Evolutionary conservation across 2,888 invertebrate genomes (phyloP).

Genomic region (Drosophila tanythrix): DNA sequence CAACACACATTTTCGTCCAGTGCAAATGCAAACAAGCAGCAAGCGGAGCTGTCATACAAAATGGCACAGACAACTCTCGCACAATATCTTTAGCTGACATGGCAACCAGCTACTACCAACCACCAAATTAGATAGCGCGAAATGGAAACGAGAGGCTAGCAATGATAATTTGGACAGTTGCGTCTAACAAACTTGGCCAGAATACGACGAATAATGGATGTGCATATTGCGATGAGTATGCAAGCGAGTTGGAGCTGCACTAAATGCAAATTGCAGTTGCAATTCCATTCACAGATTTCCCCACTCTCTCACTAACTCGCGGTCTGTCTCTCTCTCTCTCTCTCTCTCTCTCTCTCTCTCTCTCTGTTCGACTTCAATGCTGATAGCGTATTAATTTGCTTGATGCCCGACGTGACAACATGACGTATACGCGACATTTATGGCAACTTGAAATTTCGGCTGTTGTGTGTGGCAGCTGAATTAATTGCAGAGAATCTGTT

Average conservation of each 20-base stretch:
- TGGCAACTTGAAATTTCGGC: background rate
- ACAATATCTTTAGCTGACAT: slow-evolving; percentile 52
- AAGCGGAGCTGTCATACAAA: slow-evolving; percentile 25
- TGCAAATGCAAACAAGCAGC: slow-evolving; percentile 27
- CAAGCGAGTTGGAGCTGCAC: slow-evolving; percentile 7
- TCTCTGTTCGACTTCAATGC: slow-evolving; percentile 4
- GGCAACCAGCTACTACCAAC: slow-evolving; percentile 35
- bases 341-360: background rate
- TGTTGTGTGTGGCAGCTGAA: slow-evolving; percentile 1
- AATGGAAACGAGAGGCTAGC: slow-evolving; percentile 4
- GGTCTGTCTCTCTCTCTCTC: background rate
- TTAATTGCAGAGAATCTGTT: background rate
- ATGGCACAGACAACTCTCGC: slow-evolving; percentile 31
- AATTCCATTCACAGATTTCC: slow-evolving; percentile 46
- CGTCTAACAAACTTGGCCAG: slow-evolving; percentile 49
- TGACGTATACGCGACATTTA: slow-evolving; percentile 47
- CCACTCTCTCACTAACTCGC: background rate
- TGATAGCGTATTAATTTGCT: slow-evolving; percentile 31
- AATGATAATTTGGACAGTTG: slow-evolving; percentile 25
- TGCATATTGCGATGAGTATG: slow-evolving; percentile 12
- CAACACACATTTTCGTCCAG: slow-evolving; percentile 16
- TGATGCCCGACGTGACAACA: slow-evolving; percentile 15
- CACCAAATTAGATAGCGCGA: slow-evolving; percentile 24
- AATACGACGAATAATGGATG: slow-evolving; percentile 37
- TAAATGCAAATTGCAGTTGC: slow-evolving; percentile 50